These are phyloP conservation scores for Agrilus mali DNA, from an alignment of 2,888 invertebrate species.

Conservation along the genomic window DNA sequence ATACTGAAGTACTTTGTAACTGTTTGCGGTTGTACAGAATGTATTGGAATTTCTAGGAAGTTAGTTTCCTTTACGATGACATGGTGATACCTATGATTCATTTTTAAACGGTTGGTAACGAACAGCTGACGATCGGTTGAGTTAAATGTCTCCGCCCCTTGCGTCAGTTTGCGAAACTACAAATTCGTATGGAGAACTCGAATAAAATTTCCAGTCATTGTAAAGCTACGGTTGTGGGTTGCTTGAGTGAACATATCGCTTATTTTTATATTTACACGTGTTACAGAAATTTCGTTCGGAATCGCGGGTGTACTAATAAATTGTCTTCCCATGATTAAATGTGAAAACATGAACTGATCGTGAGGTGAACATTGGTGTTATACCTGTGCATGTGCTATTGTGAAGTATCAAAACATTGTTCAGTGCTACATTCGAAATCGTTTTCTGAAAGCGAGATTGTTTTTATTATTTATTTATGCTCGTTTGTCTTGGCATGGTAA, in stretches of 20 bases:
- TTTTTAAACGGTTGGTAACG: conserved; percentile 13
- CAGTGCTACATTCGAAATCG: too few relatives aligned
- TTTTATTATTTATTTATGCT: too few relatives aligned
- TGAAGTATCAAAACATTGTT: too few relatives aligned
- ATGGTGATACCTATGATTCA: neutral
- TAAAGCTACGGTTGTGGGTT: conserved; percentile 20
- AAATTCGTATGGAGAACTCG: neutral
- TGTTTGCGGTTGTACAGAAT: too few relatives aligned
- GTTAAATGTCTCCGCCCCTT: conserved; percentile 9
- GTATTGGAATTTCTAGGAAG: neutral
- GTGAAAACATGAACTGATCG: too few relatives aligned
- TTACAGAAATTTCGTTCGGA: neutral
- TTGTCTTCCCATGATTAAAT: too few relatives aligned
- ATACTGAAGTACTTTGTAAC: too few relatives aligned
- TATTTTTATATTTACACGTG: conserved; percentile 18
- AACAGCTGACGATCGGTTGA: conserved; percentile 17
- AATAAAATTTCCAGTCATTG: conserved; percentile 20
- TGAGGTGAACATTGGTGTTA: too few relatives aligned
- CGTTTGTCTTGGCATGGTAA: too few relatives aligned
- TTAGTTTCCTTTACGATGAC: neutral
- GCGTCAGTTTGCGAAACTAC: conserved; percentile 8
- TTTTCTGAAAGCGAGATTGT: too few relatives aligned
- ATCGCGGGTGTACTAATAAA: too few relatives aligned
- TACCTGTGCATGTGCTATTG: too few relatives aligned
- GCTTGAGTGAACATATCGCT: conserved; percentile 12